A percentile compares a stretch with the other conserved stretches of the same genome.
These are phyloP conservation scores for Anhinga anhinga DNA, from an alignment of 2,113 vertebrate species.

Conservation along the genomic window DNA sequence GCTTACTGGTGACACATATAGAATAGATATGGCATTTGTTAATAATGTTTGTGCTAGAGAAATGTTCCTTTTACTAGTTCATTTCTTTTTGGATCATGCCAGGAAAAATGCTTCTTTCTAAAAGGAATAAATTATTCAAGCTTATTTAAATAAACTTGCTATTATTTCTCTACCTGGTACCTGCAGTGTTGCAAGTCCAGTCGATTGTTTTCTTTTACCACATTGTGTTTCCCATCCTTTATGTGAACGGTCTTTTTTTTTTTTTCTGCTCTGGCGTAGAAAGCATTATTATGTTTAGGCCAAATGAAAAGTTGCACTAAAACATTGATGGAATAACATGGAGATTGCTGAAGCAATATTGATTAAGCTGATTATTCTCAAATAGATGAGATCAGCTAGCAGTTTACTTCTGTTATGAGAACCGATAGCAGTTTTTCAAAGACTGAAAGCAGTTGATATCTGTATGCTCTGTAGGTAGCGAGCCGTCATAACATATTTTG, in stretches of 20 bases:
- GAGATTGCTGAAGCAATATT: not conserved
- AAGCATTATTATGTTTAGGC: not conserved
- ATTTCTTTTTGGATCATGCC: not conserved
- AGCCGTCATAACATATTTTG: not conserved
- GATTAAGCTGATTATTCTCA: slow-evolving; percentile 16
- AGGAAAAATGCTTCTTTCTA: slow-evolving; percentile 34
- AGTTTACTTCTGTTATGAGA: not conserved
- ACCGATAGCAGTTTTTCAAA: not conserved
- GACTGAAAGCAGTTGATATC: not conserved
- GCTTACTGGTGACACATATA: not conserved
- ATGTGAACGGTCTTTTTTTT: not conserved
- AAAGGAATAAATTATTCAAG: slow-evolving; percentile 43
- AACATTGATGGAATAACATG: not conserved
- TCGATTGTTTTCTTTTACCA: not conserved
- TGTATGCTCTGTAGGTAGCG: not conserved
- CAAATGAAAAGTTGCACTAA: not conserved
- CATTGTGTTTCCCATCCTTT: not conserved
- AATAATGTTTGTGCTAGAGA: slow-evolving; percentile 6
- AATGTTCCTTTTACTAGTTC: slow-evolving; percentile 20
- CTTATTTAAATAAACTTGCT: slow-evolving; percentile 38
- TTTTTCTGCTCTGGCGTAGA: not conserved
- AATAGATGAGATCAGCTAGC: not conserved
- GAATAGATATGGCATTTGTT: not conserved
- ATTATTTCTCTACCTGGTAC: not conserved
- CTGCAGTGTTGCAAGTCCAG: not conserved